A percentile compares a stretch with the other conserved stretches of the same genome.
phyloP scores from a whole-genome alignment of 35 echinoderm and acorn worm genomes.

The Apostichopus japonicus region DNA sequence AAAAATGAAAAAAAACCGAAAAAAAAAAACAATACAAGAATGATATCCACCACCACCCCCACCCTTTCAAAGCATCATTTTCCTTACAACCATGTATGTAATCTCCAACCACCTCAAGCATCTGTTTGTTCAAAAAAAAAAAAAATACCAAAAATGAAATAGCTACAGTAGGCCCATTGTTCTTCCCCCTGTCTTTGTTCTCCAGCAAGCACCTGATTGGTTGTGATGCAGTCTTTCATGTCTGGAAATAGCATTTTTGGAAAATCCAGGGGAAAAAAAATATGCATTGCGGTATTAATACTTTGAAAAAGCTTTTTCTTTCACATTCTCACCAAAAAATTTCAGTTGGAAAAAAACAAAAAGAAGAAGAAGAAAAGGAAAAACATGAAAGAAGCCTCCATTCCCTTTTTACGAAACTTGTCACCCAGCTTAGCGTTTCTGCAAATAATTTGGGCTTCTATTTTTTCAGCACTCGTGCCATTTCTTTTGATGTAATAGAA shows the following conservation, averaged over 20 bases:
- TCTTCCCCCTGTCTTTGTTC: neutral
- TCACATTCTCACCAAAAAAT: constrained; percentile 31
- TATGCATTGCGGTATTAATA: neutral
- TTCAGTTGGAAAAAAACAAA: constrained; percentile 14
- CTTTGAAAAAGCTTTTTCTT: neutral
- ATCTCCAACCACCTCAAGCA: neutral
- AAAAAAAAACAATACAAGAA: neutral
- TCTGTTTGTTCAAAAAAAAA: neutral
- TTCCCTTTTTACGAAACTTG: constrained; percentile 23
- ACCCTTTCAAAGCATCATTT: neutral
- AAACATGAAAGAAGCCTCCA: constrained; percentile 19
- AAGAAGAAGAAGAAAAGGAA: too few species aligned
- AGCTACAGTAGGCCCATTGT: neutral
- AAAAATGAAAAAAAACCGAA: neutral
- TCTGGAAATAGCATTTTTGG: neutral
- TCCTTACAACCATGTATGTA: neutral
- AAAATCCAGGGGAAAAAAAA: neutral
- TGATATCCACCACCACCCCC: neutral
- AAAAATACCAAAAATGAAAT: neutral
- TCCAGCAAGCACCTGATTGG: neutral
- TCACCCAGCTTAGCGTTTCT: constrained; percentile 47
- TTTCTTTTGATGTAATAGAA: constrained; percentile 41
- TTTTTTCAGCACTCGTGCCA: constrained; percentile 46
- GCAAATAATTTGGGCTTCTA: constrained; percentile 56
- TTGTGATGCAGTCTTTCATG: neutral